Evolutionary conservation across 1,140 invertebrate genomes (phyloP).

Genomic region (Steinernema feltiae): DNA sequence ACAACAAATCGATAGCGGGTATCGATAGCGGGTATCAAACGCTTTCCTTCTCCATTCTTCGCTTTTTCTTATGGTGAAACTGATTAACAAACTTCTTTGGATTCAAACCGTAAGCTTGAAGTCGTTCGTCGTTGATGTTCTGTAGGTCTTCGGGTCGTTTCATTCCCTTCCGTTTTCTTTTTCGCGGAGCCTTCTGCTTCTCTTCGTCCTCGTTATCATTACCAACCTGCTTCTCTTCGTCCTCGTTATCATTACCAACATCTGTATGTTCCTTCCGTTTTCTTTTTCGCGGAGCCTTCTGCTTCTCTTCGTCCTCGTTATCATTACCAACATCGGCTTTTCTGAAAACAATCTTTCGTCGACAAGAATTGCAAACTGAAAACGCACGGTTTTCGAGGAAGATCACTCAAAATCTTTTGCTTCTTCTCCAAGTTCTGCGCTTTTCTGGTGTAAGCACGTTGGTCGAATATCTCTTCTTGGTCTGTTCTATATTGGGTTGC

Average conservation of each 20-base stretch:
- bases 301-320: background rate
- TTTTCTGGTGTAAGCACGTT: conserved; percentile 71
- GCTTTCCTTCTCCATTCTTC: conserved; percentile 25
- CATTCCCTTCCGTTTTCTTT: background rate
- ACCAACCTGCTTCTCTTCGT: conserved; percentile 10
- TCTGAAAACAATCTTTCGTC: background rate
- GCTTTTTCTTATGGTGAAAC: conserved; percentile 34
- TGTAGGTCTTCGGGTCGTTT: background rate
- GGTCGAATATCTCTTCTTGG: conserved; percentile 73
- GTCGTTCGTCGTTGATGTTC: conserved; percentile 66
- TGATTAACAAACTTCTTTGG: conserved; percentile 76
- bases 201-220: conserved; percentile 10
- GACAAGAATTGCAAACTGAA: background rate
- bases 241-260: background rate
- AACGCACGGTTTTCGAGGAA: background rate
- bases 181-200: background rate
- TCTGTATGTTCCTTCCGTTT: background rate
- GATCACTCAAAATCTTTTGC: conserved; percentile 67
- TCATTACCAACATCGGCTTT: conserved; percentile 8
- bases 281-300: conserved; percentile 30
- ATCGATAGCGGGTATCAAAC: background rate
- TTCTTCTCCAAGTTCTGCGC: conserved; percentile 70
- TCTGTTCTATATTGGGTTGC: conserved; percentile 71
- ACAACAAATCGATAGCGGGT: background rate
- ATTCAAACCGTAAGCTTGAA: conserved; percentile 82